Evolutionary conservation across 2,888 invertebrate genomes (phyloP).

Genomic region (Caenorhabditis imperialis): DNA sequence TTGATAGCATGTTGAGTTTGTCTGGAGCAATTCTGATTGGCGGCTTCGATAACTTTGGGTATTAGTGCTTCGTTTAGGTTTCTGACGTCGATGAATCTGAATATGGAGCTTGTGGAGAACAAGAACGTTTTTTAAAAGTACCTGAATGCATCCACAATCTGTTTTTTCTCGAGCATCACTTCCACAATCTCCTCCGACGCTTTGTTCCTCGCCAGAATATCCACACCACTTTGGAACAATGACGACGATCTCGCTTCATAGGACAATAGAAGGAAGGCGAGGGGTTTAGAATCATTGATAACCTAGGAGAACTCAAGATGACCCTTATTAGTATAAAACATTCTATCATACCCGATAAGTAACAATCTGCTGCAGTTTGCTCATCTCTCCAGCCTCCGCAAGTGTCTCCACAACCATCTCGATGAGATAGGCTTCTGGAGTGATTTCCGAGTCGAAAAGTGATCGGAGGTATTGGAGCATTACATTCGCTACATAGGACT

Average conservation of each 20-base stretch:
- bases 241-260: constrained; percentile 65
- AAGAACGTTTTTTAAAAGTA: neutral
- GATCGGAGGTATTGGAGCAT: constrained; percentile 60
- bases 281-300: constrained; percentile 63
- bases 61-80: constrained; percentile 44
- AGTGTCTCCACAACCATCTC: constrained; percentile 66
- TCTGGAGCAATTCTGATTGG: constrained; percentile 25
- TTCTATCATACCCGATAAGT: constrained; percentile 60
- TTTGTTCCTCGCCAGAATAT: constrained; percentile 61
- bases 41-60: constrained; percentile 52
- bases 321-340: neutral
- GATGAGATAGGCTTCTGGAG: constrained; percentile 60
- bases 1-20: constrained; percentile 48
- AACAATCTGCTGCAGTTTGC: constrained; percentile 64
- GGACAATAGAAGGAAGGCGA: constrained; percentile 63
- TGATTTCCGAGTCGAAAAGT: constrained; percentile 33
- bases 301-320: constrained; percentile 35
- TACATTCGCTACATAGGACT: constrained; percentile 52
- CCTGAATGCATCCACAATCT: constrained; percentile 53
- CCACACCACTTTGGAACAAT: constrained; percentile 62
- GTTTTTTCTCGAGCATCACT: constrained; percentile 58
- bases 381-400: constrained; percentile 59
- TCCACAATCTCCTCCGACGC: constrained; percentile 62
- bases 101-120: neutral
- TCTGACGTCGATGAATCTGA: constrained; percentile 47